A percentile compares a stretch with the other conserved stretches of the same genome.
phyloP scores from a whole-genome alignment of 2,797 vertebrate genomes.

The Phalloptychus januarius region DNA sequence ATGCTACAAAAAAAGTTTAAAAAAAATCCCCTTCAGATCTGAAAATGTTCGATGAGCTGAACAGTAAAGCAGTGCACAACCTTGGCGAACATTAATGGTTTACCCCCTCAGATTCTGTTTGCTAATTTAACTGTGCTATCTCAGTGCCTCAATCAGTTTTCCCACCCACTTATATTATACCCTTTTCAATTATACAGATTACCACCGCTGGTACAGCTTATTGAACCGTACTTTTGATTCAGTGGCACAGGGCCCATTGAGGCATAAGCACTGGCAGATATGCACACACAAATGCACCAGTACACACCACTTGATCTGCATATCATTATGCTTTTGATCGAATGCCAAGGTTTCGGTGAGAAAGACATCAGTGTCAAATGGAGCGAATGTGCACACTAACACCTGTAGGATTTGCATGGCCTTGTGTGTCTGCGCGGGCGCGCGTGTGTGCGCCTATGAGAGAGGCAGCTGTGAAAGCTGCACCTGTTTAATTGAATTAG shows the following conservation, averaged over 20 bases:
- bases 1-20: neutral
- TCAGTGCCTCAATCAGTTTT: constrained; percentile 58
- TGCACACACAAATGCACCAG: constrained; percentile 40
- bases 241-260: constrained; percentile 66
- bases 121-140: constrained; percentile 52
- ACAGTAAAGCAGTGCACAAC: constrained; percentile 25
- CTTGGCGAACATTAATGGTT: constrained; percentile 38
- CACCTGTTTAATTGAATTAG: constrained; percentile 88
- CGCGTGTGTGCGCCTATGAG: constrained; percentile 10
- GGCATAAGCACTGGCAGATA: constrained; percentile 40
- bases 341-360: constrained; percentile 76
- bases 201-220: constrained; percentile 56
- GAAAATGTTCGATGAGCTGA: constrained; percentile 36
- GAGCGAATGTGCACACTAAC: constrained; percentile 57
- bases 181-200: constrained; percentile 68
- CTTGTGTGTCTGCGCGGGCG: constrained; percentile 22
- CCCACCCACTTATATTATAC: constrained; percentile 63
- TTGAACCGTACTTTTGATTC: constrained; percentile 70
- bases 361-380: constrained; percentile 77
- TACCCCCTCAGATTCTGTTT: constrained; percentile 48
- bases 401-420: constrained; percentile 70
- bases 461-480: constrained; percentile 83
- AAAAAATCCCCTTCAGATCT: constrained; percentile 7
- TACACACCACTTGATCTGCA: constrained; percentile 72
- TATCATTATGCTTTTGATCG: constrained; percentile 76